Conservation (phyloP, 2,888 invertebrate species). For the Sarcophaga caerulescens region DNA sequence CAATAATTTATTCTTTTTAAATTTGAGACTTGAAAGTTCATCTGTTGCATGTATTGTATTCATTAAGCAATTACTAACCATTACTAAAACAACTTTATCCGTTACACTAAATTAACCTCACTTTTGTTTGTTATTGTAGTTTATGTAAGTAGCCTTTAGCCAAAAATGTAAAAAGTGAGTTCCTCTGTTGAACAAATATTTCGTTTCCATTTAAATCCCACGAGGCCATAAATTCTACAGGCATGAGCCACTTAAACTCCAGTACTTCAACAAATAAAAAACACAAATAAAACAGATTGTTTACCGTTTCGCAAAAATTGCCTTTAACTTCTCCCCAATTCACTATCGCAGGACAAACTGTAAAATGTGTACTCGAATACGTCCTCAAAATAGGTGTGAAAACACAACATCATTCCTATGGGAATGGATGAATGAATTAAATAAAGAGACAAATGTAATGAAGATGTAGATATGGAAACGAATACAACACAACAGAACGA, state of each 20-base stretch:
- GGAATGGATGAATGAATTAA: neutral
- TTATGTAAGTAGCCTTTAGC: neutral
- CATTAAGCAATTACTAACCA: neutral
- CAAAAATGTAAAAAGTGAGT: neutral
- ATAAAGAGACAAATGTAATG: neutral
- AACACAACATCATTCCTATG: conserved; percentile 25
- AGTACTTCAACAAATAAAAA: conserved; percentile 5
- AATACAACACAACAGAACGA: neutral
- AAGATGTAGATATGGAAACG: neutral
- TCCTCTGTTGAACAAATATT: neutral
- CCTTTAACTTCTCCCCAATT: neutral
- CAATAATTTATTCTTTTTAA: neutral
- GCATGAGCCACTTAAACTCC: conserved; percentile 15
- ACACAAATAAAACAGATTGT: conserved; percentile 12
- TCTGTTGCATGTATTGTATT: neutral
- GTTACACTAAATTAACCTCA: conserved; percentile 25
- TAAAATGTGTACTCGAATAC: conserved; percentile 28
- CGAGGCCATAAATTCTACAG: conserved; percentile 15
- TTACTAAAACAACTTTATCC: conserved; percentile 16
- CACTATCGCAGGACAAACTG: neutral
- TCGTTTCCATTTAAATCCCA: conserved; percentile 17
- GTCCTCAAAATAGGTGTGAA: conserved; percentile 36
- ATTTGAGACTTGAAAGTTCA: neutral
- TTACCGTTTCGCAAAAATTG: conserved; percentile 19
- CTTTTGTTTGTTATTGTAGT: neutral